Evolutionary conservation across 1,140 invertebrate species (phyloP).

Genomic region (Drosophila tsacasi): DNA sequence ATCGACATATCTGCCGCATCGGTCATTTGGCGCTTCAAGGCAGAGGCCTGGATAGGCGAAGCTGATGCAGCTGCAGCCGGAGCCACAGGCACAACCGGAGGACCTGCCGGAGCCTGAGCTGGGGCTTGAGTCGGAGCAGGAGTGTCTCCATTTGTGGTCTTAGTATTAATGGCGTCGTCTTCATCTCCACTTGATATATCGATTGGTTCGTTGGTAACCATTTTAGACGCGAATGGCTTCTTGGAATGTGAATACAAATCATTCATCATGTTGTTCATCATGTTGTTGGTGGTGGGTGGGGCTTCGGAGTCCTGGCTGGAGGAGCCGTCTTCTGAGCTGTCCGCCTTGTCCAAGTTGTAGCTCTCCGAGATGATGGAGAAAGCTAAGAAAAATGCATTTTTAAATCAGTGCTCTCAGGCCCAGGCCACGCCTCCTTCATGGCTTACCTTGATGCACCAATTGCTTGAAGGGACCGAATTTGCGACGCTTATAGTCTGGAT

Average conservation of each 20-base stretch:
- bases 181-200: slow-evolving; percentile 88
- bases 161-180: slow-evolving; percentile 71
- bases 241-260: slow-evolving; percentile 52
- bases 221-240: slow-evolving; percentile 30
- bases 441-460: slow-evolving; percentile 88
- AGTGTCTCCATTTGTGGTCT: slow-evolving; percentile 41
- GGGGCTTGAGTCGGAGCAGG: neutral
- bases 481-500: slow-evolving; percentile 89
- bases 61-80: neutral
- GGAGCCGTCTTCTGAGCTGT: slow-evolving; percentile 54
- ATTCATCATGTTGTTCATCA: slow-evolving; percentile 87
- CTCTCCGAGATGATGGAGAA: slow-evolving; percentile 87
- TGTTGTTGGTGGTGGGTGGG: slow-evolving; percentile 85
- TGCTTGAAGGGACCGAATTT: slow-evolving; percentile 89
- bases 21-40: slow-evolving; percentile 46
- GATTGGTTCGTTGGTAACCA: slow-evolving; percentile 85
- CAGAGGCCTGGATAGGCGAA: neutral
- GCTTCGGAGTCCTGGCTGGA: slow-evolving; percentile 45
- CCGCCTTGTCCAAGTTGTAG: slow-evolving; percentile 86
- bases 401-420: neutral
- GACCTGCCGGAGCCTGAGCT: neutral
- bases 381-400: slow-evolving; percentile 66
- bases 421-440: slow-evolving; percentile 1
- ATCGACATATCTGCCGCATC: neutral
- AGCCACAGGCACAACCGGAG: neutral